Percentiles rank a stretch among this genome's conserved stretches.
These are phyloP conservation scores for Philopedon plagiatum DNA, from an alignment of 2,888 invertebrate species.

Conservation along the genomic window DNA sequence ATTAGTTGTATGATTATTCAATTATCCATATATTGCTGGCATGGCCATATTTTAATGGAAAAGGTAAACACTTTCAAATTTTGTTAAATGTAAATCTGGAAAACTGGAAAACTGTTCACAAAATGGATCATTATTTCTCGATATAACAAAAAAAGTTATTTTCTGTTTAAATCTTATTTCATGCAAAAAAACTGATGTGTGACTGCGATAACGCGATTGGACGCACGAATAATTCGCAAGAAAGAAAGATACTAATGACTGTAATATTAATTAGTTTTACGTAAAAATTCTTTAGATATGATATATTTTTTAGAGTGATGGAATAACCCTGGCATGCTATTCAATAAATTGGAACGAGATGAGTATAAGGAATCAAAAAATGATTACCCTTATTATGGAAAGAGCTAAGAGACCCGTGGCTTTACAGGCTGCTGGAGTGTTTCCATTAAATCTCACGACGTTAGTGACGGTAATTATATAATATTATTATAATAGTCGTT, in stretches of 20 bases:
- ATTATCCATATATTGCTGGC: conserved; percentile 55
- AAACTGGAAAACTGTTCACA: too few species aligned
- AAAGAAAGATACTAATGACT: too few species aligned
- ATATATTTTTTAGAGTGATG: conserved; percentile 51
- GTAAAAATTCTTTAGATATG: neutral
- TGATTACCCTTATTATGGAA: conserved; percentile 55
- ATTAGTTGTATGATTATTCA: conserved; percentile 54
- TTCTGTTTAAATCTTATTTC: neutral
- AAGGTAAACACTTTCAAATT: too few species aligned
- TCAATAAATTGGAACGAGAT: conserved; percentile 53
- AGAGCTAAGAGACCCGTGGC: conserved; percentile 53
- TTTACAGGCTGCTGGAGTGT: conserved; percentile 52
- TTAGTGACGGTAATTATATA: conserved; percentile 53
- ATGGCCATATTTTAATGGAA: conserved; percentile 54
- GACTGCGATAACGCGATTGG: too few species aligned
- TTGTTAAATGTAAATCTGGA: too few species aligned
- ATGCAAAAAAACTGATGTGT: too few species aligned
- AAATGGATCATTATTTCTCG: too few species aligned
- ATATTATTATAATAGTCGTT: too few species aligned
- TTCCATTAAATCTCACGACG: conserved; percentile 54
- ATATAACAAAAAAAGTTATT: too few species aligned
- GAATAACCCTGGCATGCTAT: conserved; percentile 53
- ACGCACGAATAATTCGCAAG: too few species aligned
- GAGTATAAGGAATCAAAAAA: conserved; percentile 47
- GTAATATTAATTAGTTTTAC: too few species aligned